Evolutionary conservation across 2,888 invertebrate genomes (phyloP).

Genomic region (Actias luna): DNA sequence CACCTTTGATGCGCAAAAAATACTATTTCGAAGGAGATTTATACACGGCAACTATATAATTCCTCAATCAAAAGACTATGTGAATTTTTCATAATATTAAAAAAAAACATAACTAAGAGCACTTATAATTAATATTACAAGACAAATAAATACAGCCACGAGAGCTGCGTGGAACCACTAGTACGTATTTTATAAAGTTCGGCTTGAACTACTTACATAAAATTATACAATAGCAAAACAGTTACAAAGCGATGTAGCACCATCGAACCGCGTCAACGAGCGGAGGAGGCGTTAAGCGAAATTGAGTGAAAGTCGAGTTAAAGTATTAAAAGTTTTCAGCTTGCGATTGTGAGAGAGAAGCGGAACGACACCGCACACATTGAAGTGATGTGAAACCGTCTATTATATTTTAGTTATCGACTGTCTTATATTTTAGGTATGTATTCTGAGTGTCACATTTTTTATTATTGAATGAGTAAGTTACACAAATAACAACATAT

Average conservation of each 20-base stretch:
- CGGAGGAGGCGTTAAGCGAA: conserved; percentile 66
- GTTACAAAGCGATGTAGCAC: conserved; percentile 58
- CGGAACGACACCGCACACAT: conserved; percentile 46
- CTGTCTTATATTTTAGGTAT: conserved; percentile 1
- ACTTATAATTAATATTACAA: neutral
- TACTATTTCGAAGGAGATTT: too few species aligned
- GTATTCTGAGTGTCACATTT: neutral
- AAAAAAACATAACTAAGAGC: too few species aligned
- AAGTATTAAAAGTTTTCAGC: conserved; percentile 82
- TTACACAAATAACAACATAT: neutral
- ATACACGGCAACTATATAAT: too few species aligned
- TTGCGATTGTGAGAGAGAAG: conserved; percentile 67
- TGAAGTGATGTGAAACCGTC: conserved; percentile 26
- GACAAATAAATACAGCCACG: neutral
- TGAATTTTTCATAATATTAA: too few species aligned
- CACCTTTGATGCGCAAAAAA: too few species aligned
- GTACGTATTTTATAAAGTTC: neutral
- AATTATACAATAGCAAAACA: conserved; percentile 48
- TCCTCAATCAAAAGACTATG: too few species aligned
- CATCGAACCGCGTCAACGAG: conserved; percentile 70
- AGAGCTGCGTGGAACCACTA: neutral
- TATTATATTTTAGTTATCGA: conserved; percentile 20
- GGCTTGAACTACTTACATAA: neutral
- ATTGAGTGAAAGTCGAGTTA: conserved; percentile 80
- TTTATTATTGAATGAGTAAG: neutral